Conservation (phyloP, 2,113 vertebrate species). For the Varanus komodoensis region DNA sequence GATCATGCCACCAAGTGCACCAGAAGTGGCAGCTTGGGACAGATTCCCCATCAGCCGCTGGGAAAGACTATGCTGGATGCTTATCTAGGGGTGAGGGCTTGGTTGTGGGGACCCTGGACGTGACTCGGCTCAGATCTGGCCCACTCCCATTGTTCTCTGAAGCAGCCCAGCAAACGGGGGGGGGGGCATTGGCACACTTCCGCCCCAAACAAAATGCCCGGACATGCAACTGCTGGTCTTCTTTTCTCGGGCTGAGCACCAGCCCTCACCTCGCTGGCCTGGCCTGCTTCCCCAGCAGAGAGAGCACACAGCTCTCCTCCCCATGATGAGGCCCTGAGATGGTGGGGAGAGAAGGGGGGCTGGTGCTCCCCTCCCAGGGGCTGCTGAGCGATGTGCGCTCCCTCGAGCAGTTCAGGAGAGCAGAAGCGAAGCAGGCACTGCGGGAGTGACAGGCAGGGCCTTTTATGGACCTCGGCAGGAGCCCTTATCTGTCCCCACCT, state of each 20-base stretch:
- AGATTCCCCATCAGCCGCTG: background rate
- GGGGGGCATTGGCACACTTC: too few species aligned
- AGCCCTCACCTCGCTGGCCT: background rate
- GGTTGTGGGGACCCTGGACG: too few species aligned
- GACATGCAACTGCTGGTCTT: background rate
- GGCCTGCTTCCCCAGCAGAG: background rate
- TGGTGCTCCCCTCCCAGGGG: background rate
- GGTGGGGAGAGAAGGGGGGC: too few species aligned
- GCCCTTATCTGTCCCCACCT: constrained; percentile 59
- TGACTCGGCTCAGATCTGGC: too few species aligned
- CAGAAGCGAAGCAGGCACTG: constrained; percentile 66
- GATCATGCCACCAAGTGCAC: background rate
- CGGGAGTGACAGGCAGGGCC: constrained; percentile 67
- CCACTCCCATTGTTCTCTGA: too few species aligned
- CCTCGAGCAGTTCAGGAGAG: accelerated
- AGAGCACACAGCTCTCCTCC: background rate
- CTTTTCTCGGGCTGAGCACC: background rate
- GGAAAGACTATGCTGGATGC: too few species aligned
- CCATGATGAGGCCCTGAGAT: background rate
- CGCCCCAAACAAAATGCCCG: background rate
- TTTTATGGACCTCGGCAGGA: constrained; percentile 69
- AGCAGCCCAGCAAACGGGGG: too few species aligned
- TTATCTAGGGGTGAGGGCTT: too few species aligned
- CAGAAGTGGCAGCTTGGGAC: background rate
- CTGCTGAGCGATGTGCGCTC: background rate